Conservation (phyloP, 2,888 invertebrate species). For the Noctua pronuba region DNA sequence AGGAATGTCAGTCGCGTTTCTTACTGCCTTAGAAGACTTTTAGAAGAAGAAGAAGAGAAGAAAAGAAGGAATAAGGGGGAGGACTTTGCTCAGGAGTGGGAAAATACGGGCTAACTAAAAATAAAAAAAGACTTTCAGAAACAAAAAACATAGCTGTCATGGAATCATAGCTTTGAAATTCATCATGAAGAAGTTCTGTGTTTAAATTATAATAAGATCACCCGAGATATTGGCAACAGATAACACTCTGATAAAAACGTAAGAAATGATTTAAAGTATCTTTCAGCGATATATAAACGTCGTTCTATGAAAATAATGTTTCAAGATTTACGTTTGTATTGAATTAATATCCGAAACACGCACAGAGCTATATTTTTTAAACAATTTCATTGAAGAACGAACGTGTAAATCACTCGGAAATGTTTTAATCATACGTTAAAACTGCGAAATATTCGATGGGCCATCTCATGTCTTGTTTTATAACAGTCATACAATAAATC, state of each 20-base stretch:
- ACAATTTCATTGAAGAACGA: conserved; percentile 60
- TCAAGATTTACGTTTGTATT: conserved; percentile 45
- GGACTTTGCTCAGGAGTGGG: too few relatives aligned
- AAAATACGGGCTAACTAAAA: too few relatives aligned
- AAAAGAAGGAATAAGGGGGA: too few relatives aligned
- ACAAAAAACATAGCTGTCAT: background rate
- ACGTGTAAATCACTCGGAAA: conserved; percentile 67
- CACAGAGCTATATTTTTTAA: conserved; percentile 43
- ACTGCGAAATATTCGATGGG: conserved; percentile 70
- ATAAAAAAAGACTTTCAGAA: too few relatives aligned
- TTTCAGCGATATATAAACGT: conserved; percentile 55
- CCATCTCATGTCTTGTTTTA: conserved; percentile 72
- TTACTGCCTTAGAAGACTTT: background rate
- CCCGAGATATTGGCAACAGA: conserved; percentile 22
- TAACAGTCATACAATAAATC: conserved; percentile 76
- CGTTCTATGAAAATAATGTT: conserved; percentile 41
- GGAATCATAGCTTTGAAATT: background rate
- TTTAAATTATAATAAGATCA: conserved; percentile 18
- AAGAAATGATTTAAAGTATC: conserved; percentile 47
- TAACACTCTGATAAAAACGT: conserved; percentile 8
- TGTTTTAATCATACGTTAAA: conserved; percentile 68
- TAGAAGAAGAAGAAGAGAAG: too few relatives aligned
- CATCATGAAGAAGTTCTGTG: background rate
- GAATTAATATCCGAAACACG: conserved; percentile 48
- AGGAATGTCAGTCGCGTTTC: background rate